These are phyloP conservation scores for Entomobrya proxima DNA, from an alignment of 2,888 invertebrate genomes.

Conservation along the genomic window DNA sequence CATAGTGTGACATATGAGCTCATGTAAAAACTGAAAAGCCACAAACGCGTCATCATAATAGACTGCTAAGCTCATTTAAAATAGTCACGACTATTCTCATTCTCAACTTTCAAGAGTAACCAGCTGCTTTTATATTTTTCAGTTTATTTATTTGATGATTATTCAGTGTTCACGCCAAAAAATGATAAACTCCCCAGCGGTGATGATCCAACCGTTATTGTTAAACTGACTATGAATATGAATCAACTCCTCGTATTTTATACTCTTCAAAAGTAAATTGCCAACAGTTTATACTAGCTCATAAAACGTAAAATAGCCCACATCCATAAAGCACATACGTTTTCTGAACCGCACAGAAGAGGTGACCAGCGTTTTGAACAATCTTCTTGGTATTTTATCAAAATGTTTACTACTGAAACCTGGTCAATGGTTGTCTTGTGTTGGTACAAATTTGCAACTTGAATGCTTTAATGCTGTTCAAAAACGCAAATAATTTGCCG, in stretches of 20 bases:
- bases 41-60: neutral
- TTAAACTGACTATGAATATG: constrained; percentile 4
- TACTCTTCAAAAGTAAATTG: neutral
- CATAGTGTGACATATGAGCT: too few relatives aligned
- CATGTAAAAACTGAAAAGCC: neutral
- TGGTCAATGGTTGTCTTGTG: too few relatives aligned
- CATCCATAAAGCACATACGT: constrained; percentile 4
- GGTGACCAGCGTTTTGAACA: too few relatives aligned
- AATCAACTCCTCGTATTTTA: neutral
- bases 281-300: neutral
- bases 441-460: too few relatives aligned
- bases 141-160: constrained; percentile 15
- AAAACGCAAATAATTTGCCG: too few relatives aligned
- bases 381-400: too few relatives aligned
- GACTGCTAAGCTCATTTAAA: constrained; percentile 48
- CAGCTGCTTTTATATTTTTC: neutral
- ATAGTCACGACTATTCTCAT: constrained; percentile 46
- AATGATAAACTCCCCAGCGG: neutral
- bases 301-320: constrained; percentile 7
- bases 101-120: constrained; percentile 18
- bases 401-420: too few relatives aligned
- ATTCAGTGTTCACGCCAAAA: constrained; percentile 2
- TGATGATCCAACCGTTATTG: neutral
- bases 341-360: too few relatives aligned
- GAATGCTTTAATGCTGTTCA: too few relatives aligned